A percentile compares a stretch with the other conserved stretches of the same genome.
phyloP scores from a whole-genome alignment of 2,888 invertebrate genomes.

The Dysmachus trigonus region DNA sequence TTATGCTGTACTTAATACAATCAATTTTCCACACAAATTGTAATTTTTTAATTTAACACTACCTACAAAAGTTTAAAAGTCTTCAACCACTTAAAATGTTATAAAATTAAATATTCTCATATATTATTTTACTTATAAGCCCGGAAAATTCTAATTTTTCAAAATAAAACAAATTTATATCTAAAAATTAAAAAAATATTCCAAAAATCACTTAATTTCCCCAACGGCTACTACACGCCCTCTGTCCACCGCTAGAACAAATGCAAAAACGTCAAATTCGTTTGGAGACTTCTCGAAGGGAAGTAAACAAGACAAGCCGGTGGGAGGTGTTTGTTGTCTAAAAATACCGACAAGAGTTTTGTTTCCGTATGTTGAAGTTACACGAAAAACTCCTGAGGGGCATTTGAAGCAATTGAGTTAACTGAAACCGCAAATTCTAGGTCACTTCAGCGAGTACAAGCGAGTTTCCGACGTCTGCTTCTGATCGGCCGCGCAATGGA shows the following conservation, averaged over 20 bases:
- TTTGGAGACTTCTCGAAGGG: not conserved
- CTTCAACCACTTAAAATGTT: not conserved
- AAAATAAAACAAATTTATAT: too few species aligned
- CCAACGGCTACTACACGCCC: not conserved
- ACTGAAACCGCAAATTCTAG: not conserved
- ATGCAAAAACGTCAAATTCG: not conserved
- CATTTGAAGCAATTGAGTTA: not conserved
- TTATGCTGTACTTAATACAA: not conserved
- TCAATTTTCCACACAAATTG: not conserved
- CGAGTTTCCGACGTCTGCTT: not conserved
- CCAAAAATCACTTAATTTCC: not conserved
- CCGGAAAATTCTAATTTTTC: not conserved
- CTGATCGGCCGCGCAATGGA: constrained; percentile 55
- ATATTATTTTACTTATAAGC: not conserved
- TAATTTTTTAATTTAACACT: not conserved
- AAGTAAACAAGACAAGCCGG: constrained; percentile 15
- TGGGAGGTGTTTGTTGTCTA: not conserved
- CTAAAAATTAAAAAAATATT: not conserved
- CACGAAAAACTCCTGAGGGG: not conserved
- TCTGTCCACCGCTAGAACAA: not conserved
- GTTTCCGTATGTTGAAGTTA: constrained; percentile 9
- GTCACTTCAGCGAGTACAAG: not conserved
- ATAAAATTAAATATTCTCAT: not conserved
- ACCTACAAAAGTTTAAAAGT: not conserved
- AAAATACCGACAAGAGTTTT: not conserved